Conservation (phyloP, 2,888 invertebrate genomes). For the Torymus tubicola region DNA sequence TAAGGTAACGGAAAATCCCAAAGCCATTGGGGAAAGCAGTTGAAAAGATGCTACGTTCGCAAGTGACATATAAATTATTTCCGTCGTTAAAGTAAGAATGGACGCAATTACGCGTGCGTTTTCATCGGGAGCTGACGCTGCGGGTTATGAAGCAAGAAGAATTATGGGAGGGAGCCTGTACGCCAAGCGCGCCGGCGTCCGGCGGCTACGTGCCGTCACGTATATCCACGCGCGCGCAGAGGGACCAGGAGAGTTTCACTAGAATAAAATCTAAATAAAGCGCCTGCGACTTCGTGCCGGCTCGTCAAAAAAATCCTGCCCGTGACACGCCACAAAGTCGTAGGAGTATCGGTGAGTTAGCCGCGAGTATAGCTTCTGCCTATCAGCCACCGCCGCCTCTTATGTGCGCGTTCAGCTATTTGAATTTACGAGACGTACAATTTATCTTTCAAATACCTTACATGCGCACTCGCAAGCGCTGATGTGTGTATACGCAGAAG, state of each 20-base stretch:
- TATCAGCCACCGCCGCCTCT: too few relatives aligned
- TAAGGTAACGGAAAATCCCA: too few relatives aligned
- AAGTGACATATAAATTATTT: constrained; percentile 13
- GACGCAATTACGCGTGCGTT: constrained; percentile 26
- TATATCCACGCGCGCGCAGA: constrained; percentile 58
- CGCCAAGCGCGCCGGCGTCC: constrained; percentile 25
- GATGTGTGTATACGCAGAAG: neutral
- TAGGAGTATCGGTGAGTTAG: constrained; percentile 30
- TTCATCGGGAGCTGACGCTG: constrained; percentile 25
- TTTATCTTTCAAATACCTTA: constrained; percentile 40
- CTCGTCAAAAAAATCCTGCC: constrained; percentile 4
- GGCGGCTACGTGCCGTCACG: constrained; percentile 69
- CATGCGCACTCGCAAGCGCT: neutral
- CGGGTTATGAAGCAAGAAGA: constrained; percentile 36
- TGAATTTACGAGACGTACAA: constrained; percentile 47
- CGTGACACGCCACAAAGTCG: constrained; percentile 26
- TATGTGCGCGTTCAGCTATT: neutral
- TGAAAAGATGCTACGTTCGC: neutral
- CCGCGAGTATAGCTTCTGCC: constrained; percentile 4
- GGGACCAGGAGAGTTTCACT: constrained; percentile 60
- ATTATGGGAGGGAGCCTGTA: constrained; percentile 17
- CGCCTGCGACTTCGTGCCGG: constrained; percentile 58
- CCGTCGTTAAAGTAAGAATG: constrained; percentile 17
- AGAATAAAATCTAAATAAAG: constrained; percentile 71
- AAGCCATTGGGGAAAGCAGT: neutral